Percentiles rank a stretch among this genome's conserved stretches.
These are phyloP conservation scores for Galbula dea DNA, from an alignment of 2,113 vertebrate genomes.

Conservation along the genomic window DNA sequence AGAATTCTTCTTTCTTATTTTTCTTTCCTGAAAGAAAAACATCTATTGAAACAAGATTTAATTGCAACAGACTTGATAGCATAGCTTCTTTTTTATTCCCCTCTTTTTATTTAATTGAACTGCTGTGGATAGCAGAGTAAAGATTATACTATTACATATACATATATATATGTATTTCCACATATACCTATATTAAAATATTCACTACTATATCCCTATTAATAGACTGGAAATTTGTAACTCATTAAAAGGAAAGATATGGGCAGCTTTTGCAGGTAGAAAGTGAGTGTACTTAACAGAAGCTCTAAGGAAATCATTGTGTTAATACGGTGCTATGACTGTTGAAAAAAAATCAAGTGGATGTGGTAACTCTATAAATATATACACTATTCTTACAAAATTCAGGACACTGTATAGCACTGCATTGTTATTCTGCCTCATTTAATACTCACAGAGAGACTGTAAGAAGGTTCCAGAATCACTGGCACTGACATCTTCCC, in stretches of 20 bases:
- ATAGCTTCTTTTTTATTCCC: neutral
- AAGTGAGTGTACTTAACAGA: neutral
- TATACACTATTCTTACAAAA: neutral
- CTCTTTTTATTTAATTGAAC: neutral
- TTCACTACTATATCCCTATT: neutral
- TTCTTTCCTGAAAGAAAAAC: neutral
- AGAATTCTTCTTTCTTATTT: neutral
- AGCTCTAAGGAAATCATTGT: neutral
- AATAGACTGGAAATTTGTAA: neutral
- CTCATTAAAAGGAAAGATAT: neutral
- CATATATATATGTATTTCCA: neutral
- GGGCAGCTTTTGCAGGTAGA: neutral
- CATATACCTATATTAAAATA: neutral
- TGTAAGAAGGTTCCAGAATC: conserved; percentile 90
- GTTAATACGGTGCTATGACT: neutral
- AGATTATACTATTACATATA: neutral
- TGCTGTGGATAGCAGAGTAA: neutral
- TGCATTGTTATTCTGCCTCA: conserved; percentile 43
- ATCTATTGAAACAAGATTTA: neutral
- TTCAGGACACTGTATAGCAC: conserved; percentile 11
- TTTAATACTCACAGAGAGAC: conserved; percentile 85
- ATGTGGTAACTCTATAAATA: conserved; percentile 40
- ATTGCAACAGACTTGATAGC: neutral
- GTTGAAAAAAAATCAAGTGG: neutral
- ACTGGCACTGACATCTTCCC: conserved; percentile 94